Conservation (phyloP, 2,888 invertebrate species). For the Mimachlamys varia region DNA sequence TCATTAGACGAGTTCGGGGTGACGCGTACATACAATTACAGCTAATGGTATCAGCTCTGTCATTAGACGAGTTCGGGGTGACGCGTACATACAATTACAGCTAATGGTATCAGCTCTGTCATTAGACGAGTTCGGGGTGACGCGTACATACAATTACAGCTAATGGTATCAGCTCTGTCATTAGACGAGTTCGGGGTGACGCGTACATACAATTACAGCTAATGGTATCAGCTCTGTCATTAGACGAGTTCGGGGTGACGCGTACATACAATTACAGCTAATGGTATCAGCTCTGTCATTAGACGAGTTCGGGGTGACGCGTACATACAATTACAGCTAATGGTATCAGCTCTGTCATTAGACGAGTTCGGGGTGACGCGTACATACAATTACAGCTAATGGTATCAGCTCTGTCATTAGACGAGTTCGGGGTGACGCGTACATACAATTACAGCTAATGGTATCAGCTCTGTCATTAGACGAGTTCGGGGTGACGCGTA, state of each 20-base stretch:
- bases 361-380: background rate
- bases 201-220: background rate
- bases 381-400: background rate
- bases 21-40: background rate
- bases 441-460: background rate
- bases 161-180: background rate
- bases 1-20: background rate
- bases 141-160: background rate
- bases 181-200: constrained; percentile 6
- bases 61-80: background rate
- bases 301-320: background rate
- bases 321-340: background rate
- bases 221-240: background rate
- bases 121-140: background rate
- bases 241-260: background rate
- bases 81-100: background rate
- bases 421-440: background rate
- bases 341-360: background rate
- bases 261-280: background rate
- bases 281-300: background rate
- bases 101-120: background rate
- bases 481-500: background rate
- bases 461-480: background rate
- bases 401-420: background rate
- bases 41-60: background rate